phyloP scores from a whole-genome alignment of 1,140 invertebrate genomes.

The Lethrus apterus region DNA sequence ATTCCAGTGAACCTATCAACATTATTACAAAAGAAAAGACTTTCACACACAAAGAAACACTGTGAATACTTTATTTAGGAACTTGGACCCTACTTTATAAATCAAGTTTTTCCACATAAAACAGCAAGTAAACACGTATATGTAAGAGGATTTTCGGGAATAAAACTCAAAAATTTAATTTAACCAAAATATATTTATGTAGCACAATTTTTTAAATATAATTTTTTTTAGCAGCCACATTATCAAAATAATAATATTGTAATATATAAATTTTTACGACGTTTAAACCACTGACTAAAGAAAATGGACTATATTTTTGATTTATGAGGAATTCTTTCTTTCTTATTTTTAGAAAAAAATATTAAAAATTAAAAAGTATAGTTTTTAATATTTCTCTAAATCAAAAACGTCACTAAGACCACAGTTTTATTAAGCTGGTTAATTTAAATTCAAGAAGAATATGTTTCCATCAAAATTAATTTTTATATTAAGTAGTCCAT shows the following conservation, averaged over 20 bases:
- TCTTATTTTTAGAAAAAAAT: background rate
- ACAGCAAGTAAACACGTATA: constrained; percentile 21
- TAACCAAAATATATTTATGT: constrained; percentile 36
- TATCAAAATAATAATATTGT: constrained; percentile 27
- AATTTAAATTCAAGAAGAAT: background rate
- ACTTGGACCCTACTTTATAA: constrained; percentile 31
- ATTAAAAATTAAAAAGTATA: constrained; percentile 7
- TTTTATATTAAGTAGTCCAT: constrained; percentile 1
- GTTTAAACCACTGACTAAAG: too few relatives aligned
- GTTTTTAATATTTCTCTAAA: constrained; percentile 1
- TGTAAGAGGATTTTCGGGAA: constrained; percentile 16
- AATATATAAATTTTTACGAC: too few relatives aligned
- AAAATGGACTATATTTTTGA: too few relatives aligned
- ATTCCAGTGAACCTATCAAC: constrained; percentile 33
- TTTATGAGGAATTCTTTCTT: too few relatives aligned
- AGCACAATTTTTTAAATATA: constrained; percentile 25
- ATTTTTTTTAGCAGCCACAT: constrained; percentile 25
- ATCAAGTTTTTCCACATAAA: constrained; percentile 6
- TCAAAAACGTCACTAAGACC: constrained; percentile 2
- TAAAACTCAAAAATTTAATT: constrained; percentile 31
- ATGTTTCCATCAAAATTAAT: background rate
- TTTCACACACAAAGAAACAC: constrained; percentile 15
- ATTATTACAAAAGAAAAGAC: constrained; percentile 16
- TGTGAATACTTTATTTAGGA: constrained; percentile 23
- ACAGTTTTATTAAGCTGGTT: background rate